Conservation (phyloP, 2,113 vertebrate genomes). For the Protobothrops flavoviridis region DNA sequence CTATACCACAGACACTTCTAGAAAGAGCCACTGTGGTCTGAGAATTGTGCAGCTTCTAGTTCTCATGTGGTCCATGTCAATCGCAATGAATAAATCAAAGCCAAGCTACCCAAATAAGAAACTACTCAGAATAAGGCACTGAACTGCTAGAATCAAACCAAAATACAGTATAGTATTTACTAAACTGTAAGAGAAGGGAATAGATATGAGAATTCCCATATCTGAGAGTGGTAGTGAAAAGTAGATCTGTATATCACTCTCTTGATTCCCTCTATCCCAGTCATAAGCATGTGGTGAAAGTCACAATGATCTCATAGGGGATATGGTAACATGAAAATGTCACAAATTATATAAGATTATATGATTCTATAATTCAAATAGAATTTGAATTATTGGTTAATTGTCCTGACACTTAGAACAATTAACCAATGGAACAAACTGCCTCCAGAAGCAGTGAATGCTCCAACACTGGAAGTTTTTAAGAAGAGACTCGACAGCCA, state of each 20-base stretch:
- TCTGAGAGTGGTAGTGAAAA: not conserved
- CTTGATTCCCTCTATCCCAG: not conserved
- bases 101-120: not conserved
- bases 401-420: too few species aligned
- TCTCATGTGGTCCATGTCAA: not conserved
- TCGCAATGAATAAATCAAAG: slow-evolving; percentile 8
- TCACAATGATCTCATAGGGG: not conserved
- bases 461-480: too few species aligned
- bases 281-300: not conserved
- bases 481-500: too few species aligned
- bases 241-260: not conserved
- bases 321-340: not conserved
- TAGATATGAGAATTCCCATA: not conserved
- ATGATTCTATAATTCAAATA: too few species aligned
- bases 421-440: too few species aligned
- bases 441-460: too few species aligned
- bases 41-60: not conserved
- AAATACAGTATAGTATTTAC: not conserved
- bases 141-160: not conserved
- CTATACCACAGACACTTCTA: not conserved
- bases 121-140: not conserved
- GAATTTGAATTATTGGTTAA: too few species aligned
- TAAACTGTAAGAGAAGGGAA: not conserved
- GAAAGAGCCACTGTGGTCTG: not conserved
- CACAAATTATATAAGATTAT: not conserved